Evolutionary conservation across 2,113 vertebrate genomes (phyloP).

Genomic region (Coracopsis vasa): DNA sequence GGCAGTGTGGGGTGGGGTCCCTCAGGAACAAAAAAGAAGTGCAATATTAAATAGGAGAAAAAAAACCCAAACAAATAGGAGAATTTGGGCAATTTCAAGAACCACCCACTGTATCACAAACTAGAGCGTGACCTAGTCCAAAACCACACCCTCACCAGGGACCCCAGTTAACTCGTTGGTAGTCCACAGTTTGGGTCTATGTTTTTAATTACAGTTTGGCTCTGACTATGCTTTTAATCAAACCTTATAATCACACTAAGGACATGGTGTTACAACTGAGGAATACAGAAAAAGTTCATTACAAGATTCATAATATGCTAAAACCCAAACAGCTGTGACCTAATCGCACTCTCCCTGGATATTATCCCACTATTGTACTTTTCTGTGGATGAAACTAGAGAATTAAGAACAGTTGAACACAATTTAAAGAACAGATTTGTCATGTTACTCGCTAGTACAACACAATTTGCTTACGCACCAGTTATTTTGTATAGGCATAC

Average conservation of each 20-base stretch:
- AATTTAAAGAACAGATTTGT: neutral
- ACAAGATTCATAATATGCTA: neutral
- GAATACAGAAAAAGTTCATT: neutral
- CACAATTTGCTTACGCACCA: conserved; percentile 5
- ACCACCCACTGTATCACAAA: neutral
- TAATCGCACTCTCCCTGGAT: neutral
- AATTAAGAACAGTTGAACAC: neutral
- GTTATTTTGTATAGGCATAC: neutral
- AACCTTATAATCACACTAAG: neutral
- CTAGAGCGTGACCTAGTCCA: neutral
- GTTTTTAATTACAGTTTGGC: neutral
- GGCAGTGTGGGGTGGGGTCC: neutral
- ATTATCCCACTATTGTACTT: neutral
- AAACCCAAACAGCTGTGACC: neutral
- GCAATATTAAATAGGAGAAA: neutral
- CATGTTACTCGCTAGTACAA: neutral
- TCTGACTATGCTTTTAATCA: neutral
- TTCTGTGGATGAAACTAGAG: neutral
- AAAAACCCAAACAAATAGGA: neutral
- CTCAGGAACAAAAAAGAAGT: neutral
- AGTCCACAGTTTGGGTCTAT: neutral
- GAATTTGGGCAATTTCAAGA: neutral
- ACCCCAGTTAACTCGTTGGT: neutral
- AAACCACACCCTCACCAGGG: neutral
- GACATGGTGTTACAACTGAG: neutral